These are phyloP conservation scores for Dexiosoma caninum DNA, from an alignment of 2,888 invertebrate genomes.

Conservation along the genomic window DNA sequence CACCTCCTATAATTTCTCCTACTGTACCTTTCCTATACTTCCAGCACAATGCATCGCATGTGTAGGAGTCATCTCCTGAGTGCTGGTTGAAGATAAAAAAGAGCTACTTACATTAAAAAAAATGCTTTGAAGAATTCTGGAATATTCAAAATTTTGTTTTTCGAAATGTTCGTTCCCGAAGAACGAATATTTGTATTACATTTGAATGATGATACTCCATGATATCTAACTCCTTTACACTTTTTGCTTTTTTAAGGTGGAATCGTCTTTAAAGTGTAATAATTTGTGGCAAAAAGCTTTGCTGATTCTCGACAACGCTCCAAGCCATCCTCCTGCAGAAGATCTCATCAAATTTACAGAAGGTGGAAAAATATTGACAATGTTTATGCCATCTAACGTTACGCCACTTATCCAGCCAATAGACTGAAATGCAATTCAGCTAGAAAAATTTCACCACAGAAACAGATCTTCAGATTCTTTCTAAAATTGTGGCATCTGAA, in stretches of 20 bases:
- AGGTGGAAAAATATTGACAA: slow-evolving; percentile 45
- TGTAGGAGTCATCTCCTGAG: too few species aligned
- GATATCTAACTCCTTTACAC: too few species aligned
- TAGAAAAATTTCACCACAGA: slow-evolving; percentile 36
- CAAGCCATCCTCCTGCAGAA: background rate
- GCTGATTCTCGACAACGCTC: slow-evolving; percentile 26
- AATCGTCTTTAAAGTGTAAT: background rate
- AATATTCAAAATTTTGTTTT: slow-evolving; percentile 45
- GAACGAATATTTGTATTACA: slow-evolving; percentile 20
- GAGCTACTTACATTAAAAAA: too few species aligned
- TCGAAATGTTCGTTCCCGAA: slow-evolving; percentile 36
- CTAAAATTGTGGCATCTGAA: slow-evolving; percentile 28
- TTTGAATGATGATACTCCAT: background rate
- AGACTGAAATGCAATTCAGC: slow-evolving; percentile 41
- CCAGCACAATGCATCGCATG: too few species aligned
- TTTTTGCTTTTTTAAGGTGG: slow-evolving; percentile 23
- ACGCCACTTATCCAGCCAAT: slow-evolving; percentile 47
- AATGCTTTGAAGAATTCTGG: slow-evolving; percentile 29
- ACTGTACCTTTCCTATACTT: too few species aligned
- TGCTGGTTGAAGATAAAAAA: too few species aligned
- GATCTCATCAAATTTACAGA: background rate
- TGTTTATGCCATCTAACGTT: slow-evolving; percentile 41
- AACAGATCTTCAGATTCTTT: slow-evolving; percentile 40
- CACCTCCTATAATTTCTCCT: too few species aligned
- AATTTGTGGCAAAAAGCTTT: slow-evolving; percentile 22